Base-by-base conservation (phyloP, 2,797 vertebrate species). In the Enteromius argenteus region DNA sequence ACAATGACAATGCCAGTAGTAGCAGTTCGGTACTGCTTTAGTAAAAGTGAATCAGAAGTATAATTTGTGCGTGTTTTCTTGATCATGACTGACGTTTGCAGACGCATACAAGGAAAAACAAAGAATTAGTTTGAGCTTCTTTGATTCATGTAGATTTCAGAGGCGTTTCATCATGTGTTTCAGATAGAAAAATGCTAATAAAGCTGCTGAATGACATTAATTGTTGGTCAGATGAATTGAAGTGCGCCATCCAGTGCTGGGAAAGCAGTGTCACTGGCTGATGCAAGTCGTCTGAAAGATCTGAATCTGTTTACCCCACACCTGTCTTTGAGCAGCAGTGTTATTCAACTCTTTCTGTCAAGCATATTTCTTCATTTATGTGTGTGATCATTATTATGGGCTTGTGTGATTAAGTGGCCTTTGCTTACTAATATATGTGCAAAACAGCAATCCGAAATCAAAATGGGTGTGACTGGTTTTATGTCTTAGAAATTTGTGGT, bases 211-310 rank as follows among this genome's bases (percentile, higher is more conserved):
- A 74, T 67, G 19, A 39, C 35, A n/a, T 77, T n/a, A 69, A 64
- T 0, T 5, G 23, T 64, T 79, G 13, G 68, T 8, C 4, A 32
- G 68, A 2, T 17, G 71, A 23, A 81, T 44, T 64, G 53, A 1
- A 1, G 42, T 10, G 13, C n/a, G 19, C 32, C 44, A 42, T 62
- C 32, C 5, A 90, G 88, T 90, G 88, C 92, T 89, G 91, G 1
- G 0, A 9, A 19, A 5, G 42, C 15, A 32, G 60, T 8, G 87
- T 64, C 64, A 74, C 91, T 86, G 93, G 93, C 94, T 96, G 95
- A 96, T 94, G 95, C 94, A 96, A 96, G 93, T 90, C 0, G 11
- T 46, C 1, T 86, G 92, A 79, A 79, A 79, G 78, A 37, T 32
- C 62, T 67, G 8, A 35, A 1, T 62, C 42, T 9, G 77, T 66